A percentile compares a stretch with the other conserved stretches of the same genome.
These are phyloP conservation scores for Salmo trutta DNA, from an alignment of 2,797 vertebrate species.

Conservation along the genomic window DNA sequence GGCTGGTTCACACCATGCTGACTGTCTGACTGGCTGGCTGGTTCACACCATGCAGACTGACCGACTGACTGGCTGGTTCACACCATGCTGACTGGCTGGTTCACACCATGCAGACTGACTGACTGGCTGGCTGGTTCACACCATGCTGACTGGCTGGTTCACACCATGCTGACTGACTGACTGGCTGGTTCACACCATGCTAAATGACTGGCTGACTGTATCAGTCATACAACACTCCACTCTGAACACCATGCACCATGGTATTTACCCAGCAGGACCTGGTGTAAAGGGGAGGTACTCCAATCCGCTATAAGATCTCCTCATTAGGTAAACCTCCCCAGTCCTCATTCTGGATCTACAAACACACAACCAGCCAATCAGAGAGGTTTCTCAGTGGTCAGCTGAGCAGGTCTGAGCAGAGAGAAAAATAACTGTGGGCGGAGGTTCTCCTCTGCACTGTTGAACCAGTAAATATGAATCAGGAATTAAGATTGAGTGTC, in stretches of 20 bases:
- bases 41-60: too few relatives aligned
- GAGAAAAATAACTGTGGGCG: not conserved
- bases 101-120: too few relatives aligned
- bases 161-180: not conserved
- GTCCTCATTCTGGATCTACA: conserved; percentile 95
- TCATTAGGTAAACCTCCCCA: conserved; percentile 95
- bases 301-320: conserved; percentile 89
- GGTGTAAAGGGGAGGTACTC: conserved; percentile 76
- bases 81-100: too few relatives aligned
- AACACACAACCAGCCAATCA: conserved; percentile 85
- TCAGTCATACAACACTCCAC: conserved; percentile 59
- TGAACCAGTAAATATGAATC: too few relatives aligned
- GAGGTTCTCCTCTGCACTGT: too few relatives aligned
- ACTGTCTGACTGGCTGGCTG: too few relatives aligned
- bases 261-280: conserved; percentile 86
- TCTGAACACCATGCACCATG: conserved; percentile 80
- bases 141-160: not conserved
- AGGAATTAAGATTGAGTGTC: too few relatives aligned
- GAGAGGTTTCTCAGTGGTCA: conserved; percentile 14
- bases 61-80: too few relatives aligned
- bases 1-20: too few relatives aligned
- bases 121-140: too few relatives aligned
- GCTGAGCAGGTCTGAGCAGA: not conserved
- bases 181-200: conserved; percentile 64
- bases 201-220: conserved; percentile 62